Evolutionary conservation across 37 sponge, comb jelly and placozoan species (phyloP), one percentile per base, ranked within the genome.

Genomic region (Geodia barretti): DNA sequence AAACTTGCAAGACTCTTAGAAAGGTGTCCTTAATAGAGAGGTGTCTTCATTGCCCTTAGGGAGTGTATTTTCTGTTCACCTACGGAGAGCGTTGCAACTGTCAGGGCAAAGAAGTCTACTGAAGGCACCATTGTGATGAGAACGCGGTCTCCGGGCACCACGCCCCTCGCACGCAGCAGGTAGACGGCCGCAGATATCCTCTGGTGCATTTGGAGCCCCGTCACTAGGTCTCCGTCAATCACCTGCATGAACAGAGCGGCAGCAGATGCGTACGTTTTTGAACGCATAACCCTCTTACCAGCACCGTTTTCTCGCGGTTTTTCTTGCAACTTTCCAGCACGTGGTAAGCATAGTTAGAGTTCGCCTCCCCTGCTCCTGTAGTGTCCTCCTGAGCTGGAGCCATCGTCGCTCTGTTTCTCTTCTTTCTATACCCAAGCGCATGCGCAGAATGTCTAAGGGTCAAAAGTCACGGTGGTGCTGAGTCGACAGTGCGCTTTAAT

Each of bases 71-170:
- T n/a, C n/a, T 47, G 21, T 79, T 75, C 68, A 90, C 91, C 95
- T 58, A 88, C 25, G 25, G 89, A 79, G 1, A 84, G 75, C 1
- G 75, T 78, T 31, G 91, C 94, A 36, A 86, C 58, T 25, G 82
- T 78, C 4, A 86, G 40, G 29, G 88, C 87, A 76, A 80, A 94
- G 64, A 94, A 87, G 73, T 89, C 90, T 0, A 87, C 77, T 2
- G 87, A 86, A 1, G 85, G 87, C 5, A 17, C 34, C 4, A 86
- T 62, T 8, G 93, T 88, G 35, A 92, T 70, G 25, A 92, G 77
- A 2, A 92, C 78, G 0, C 89, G 32, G 31, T 88, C 78, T 21
- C 77, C 77, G 0, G 86, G 82, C 23, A 39, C 47, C n/a, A 84
- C 62, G 1, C 88, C 93, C 40, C 32, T 81, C 74, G 36, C 43